Evolutionary conservation across 2,113 vertebrate genomes (phyloP).

Genomic region (Protobothrops mucrosquamatus): DNA sequence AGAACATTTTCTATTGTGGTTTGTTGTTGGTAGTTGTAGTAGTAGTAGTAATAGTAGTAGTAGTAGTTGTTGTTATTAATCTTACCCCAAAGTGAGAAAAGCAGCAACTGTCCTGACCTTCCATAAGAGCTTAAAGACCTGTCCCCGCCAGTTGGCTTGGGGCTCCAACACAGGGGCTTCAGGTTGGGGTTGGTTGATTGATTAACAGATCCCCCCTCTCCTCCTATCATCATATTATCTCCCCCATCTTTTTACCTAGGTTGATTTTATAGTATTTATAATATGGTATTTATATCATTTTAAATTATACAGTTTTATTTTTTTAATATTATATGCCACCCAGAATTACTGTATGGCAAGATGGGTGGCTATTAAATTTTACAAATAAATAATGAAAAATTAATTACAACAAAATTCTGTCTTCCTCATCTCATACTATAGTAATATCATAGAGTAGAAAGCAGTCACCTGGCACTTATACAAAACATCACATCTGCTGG

Average conservation of each 20-base stretch:
- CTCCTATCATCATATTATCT: not conserved
- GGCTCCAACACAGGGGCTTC: no score
- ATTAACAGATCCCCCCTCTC: not conserved
- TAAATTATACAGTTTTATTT: not conserved
- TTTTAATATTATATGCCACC: not conserved
- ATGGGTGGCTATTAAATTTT: not conserved
- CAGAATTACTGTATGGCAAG: not conserved
- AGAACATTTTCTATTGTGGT: not conserved
- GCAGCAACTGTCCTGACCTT: not conserved
- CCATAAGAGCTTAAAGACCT: no score
- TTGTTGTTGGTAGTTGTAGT: not conserved
- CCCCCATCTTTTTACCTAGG: not conserved
- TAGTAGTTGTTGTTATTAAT: no score
- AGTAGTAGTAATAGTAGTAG: no score
- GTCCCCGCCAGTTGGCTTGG: no score
- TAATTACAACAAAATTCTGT: not conserved
- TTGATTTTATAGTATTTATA: not conserved
- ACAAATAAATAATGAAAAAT: not conserved
- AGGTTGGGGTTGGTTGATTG: no score
- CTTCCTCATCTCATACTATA: not conserved
- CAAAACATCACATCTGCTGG: not conserved
- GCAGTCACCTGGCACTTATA: not conserved
- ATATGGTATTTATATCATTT: not conserved
- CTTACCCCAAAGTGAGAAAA: not conserved
- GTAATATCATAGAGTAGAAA: not conserved